Percentiles rank a stretch among this genome's conserved stretches.
phyloP scores from a whole-genome alignment of 2,888 invertebrate genomes.

The Nomada ferruginata region DNA sequence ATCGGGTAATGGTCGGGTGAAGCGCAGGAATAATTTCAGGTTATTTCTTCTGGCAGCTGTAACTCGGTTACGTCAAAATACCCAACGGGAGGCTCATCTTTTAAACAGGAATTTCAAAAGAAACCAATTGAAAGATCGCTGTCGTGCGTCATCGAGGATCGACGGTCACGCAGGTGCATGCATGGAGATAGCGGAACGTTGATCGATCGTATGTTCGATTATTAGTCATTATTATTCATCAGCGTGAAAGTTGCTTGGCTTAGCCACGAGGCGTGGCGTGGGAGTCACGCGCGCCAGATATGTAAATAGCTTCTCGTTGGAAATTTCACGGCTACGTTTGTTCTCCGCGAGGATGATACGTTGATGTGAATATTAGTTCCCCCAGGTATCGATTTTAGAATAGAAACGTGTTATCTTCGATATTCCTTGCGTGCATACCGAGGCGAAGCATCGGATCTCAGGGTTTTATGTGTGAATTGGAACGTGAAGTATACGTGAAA shows the following conservation, averaged over 20 bases:
- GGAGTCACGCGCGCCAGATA: conserved; percentile 52
- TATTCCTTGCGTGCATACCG: neutral
- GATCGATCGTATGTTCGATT: conserved; percentile 66
- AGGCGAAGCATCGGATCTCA: neutral
- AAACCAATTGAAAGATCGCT: conserved; percentile 25
- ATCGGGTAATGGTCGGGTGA: conserved; percentile 9
- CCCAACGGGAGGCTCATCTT: conserved; percentile 24
- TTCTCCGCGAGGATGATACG: conserved; percentile 21
- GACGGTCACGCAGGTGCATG: conserved; percentile 55
- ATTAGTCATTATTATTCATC: conserved; percentile 73
- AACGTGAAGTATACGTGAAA: too few species aligned
- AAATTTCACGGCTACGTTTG: conserved; percentile 34
- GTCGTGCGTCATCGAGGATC: conserved; percentile 7
- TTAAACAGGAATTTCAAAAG: conserved; percentile 51
- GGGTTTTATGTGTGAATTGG: neutral
- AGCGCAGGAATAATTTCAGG: conserved; percentile 22
- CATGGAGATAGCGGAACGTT: conserved; percentile 21
- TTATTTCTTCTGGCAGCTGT: conserved; percentile 10
- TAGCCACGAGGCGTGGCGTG: conserved; percentile 54
- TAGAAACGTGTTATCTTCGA: conserved; percentile 6
- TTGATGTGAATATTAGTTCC: neutral
- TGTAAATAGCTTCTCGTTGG: conserved; percentile 37
- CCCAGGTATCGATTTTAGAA: conserved; percentile 5
- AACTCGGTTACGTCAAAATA: conserved; percentile 32
- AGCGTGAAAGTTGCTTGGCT: conserved; percentile 48